phyloP scores from a whole-genome alignment of 2,888 invertebrate species.

The Xestoiulus laeticollis region DNA sequence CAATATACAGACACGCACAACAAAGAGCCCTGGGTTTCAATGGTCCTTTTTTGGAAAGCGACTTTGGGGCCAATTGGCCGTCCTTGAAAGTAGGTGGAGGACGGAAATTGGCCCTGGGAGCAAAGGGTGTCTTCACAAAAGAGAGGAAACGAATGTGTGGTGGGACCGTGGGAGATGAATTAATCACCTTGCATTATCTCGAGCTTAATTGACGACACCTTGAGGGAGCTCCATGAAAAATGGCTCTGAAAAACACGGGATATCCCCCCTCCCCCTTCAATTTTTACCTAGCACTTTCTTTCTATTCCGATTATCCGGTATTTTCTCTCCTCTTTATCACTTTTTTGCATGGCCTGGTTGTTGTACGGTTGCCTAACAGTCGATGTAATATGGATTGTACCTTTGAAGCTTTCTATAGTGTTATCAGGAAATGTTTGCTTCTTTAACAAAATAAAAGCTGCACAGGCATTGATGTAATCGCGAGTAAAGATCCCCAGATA shows the following conservation, averaged over 20 bases:
- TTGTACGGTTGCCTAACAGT: conserved; percentile 9
- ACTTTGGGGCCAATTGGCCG: background rate
- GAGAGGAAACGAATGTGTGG: background rate
- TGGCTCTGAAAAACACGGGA: background rate
- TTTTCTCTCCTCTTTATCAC: background rate
- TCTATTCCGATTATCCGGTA: background rate
- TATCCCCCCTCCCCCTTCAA: background rate
- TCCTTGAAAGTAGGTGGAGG: background rate
- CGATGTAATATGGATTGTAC: conserved; percentile 26
- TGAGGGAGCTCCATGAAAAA: too few relatives aligned
- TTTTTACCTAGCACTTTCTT: background rate
- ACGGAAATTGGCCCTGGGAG: background rate
- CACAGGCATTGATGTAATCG: background rate
- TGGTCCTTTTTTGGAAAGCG: background rate
- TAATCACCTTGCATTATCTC: background rate
- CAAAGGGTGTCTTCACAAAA: background rate
- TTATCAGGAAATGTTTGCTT: background rate
- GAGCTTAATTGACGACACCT: background rate
- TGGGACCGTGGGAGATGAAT: conserved; percentile 5
- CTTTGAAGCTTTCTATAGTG: background rate
- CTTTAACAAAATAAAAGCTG: background rate
- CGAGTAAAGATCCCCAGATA: background rate
- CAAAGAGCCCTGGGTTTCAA: background rate
- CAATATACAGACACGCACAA: too few relatives aligned
- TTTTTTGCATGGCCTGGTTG: conserved; percentile 18